Percentiles rank a stretch among this genome's conserved stretches.
These are phyloP conservation scores for Hafferia zeledoni DNA, from an alignment of 2,797 vertebrate species.

Conservation along the genomic window DNA sequence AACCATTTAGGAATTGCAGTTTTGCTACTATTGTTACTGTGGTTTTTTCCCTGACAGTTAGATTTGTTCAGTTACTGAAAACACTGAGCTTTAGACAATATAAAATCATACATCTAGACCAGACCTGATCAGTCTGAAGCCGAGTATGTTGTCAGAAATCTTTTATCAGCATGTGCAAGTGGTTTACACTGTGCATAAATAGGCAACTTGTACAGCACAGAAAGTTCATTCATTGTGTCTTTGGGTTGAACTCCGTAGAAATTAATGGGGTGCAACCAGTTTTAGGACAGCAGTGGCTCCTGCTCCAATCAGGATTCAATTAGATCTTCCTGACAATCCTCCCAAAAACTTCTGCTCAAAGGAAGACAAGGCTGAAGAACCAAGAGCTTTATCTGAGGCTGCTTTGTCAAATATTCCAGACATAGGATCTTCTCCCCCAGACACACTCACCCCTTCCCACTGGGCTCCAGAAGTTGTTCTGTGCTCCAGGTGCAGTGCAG, in stretches of 20 bases:
- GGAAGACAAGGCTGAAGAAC: neutral
- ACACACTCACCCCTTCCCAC: neutral
- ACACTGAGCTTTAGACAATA: neutral
- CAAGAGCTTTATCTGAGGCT: neutral
- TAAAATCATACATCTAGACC: neutral
- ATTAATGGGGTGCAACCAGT: neutral
- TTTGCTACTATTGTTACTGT: neutral
- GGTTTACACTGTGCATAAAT: neutral
- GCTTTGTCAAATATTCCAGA: neutral
- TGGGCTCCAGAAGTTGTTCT: neutral
- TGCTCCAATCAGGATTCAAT: neutral
- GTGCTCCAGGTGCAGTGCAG: neutral
- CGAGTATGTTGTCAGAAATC: neutral
- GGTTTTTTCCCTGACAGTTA: neutral
- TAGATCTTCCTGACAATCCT: neutral
- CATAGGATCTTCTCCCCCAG: neutral
- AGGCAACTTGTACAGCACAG: neutral
- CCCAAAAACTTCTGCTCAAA: neutral
- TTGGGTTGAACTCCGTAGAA: neutral
- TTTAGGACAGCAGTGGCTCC: neutral
- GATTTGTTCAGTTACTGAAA: slow-evolving; percentile 12
- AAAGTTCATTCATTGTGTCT: neutral
- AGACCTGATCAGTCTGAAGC: neutral
- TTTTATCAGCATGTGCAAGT: neutral
- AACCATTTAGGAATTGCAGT: slow-evolving; percentile 17